phyloP scores from a whole-genome alignment of 2,888 invertebrate species.

The Microplitis manilae region DNA sequence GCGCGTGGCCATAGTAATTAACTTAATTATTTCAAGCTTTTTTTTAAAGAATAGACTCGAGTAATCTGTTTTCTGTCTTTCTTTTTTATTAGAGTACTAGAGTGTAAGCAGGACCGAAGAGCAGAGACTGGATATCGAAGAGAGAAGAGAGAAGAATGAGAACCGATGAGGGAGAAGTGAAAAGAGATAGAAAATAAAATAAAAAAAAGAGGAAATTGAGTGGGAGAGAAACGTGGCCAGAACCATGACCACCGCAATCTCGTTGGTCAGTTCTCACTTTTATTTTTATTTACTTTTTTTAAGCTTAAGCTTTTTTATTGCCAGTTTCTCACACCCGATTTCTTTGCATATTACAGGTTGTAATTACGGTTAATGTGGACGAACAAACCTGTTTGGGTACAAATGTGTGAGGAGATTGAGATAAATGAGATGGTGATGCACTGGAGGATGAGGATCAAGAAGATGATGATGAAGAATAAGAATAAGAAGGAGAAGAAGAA shows the following conservation, averaged over 20 bases:
- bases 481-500: conserved; percentile 47
- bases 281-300: conserved; percentile 31
- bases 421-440: conserved; percentile 21
- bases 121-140: neutral
- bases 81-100: conserved; percentile 24
- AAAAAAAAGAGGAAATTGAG: conserved; percentile 48
- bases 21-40: neutral
- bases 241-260: conserved; percentile 69
- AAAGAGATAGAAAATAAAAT: conserved; percentile 37
- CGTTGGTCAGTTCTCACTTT: conserved; percentile 62
- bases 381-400: conserved; percentile 40
- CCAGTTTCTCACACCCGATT: conserved; percentile 1
- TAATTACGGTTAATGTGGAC: conserved; percentile 49
- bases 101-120: neutral
- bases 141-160: conserved; percentile 44
- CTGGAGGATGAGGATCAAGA: conserved; percentile 27
- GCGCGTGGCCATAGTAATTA: neutral
- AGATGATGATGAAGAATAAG: conserved; percentile 45
- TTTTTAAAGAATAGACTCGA: neutral
- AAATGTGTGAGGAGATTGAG: neutral
- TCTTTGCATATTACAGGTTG: neutral
- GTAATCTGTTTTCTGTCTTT: conserved; percentile 38
- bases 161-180: conserved; percentile 42
- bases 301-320: conserved; percentile 3
- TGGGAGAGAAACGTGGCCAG: conserved; percentile 44